Base-by-base conservation (phyloP, 1,140 invertebrate species). In the Heliconius himera region DNA sequence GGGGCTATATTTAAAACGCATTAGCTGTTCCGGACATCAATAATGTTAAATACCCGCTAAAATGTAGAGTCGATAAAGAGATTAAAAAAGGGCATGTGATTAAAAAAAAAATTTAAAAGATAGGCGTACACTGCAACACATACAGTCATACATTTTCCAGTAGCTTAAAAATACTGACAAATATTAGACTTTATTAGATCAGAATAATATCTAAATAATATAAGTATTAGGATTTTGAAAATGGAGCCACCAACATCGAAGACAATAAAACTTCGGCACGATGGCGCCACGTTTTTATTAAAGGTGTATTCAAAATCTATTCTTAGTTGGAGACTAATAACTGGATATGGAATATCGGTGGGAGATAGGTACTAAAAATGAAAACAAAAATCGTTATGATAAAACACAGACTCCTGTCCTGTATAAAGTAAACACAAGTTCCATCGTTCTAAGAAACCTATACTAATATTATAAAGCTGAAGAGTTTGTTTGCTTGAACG, bases 1-100 rank as follows among this genome's bases (percentile, higher is more conserved):
- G 86, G 81, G 26, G 54, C 76, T 88, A 88, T 83, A 83, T 86
- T 71, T 84, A 86, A 84, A 82, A 73, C 71, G 78, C 86, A 88
- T 86, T 88, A 86, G 83, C 73, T 81, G 84, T 87, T 85, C 85
- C 85, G 85, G 84, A 73, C 75, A 77, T 77, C 70, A 77, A 72
- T 73, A 49, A 66, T 29, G 66, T 76, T 66, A 76, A 76, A 75
- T 75, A 54, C 38, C 77, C 73, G 70, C n/a, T 77, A 75, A 26
- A 16, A 66, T 66, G 29, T 66, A 20, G 4, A 51, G 49, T 51
- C 49, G 8, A 18, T 51, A 20, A 51, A 20, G 6, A 51, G 49
- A 51, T 20, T 20, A 20, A 51, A 51, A 51, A 51, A 20, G 49
- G 16, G 49, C 18, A 20, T 6, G 18, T 20, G 6, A 51, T 51